Evolutionary conservation across 2,113 vertebrate genomes (phyloP), one percentile per base, ranked within the genome.

Genomic region (Gila orcuttii): DNA sequence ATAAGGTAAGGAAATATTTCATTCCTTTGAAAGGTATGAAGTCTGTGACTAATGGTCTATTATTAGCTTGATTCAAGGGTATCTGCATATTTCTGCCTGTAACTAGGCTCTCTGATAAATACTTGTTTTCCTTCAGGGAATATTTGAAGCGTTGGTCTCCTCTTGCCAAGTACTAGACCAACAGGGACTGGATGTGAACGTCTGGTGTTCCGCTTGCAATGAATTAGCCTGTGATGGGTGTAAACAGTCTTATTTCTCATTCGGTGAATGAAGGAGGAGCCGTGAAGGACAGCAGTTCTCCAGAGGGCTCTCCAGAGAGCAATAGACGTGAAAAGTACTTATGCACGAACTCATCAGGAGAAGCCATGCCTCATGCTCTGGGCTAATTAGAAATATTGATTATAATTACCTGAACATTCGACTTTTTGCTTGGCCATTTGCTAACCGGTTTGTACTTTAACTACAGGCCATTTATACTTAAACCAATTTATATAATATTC

Each of bases 261-360:
- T 36, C 9, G 12, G 21, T 28, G 7, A 59, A 83, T 42, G 23
- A 57, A 42, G 81, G 9, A 28, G 13, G 33, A 83, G 47, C 50
- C 9, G 33, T 73, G 47, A 59, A 83, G 81, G 50, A 83, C 81
- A 73, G 47, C 64, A 28, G 64, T 83, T 59, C 66, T 57, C 81
- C 50, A 25, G 66, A 83, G 81, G 81, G 50, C 66, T 57, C 66
- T 83, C 50, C 21, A 57, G 81, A 71, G 47, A 57, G 66, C 47
- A 83, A 83, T 19, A 42, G 12, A 83, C 50, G 81, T 77, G 36
- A 88, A 86, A 89, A 82, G 50, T 88, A 89, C 79, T 88, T 84
- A 86, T 71, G 83, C 90, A 83, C 33, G 5, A 59, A 83, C 50
- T 71, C 50, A 73, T 83, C 81, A 59, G 52, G 50, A 73, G 50